A percentile compares a stretch with the other conserved stretches of the same genome.
Evolutionary conservation across 2,113 vertebrate genomes (phyloP).

Genomic region (Oceanites oceanicus): DNA sequence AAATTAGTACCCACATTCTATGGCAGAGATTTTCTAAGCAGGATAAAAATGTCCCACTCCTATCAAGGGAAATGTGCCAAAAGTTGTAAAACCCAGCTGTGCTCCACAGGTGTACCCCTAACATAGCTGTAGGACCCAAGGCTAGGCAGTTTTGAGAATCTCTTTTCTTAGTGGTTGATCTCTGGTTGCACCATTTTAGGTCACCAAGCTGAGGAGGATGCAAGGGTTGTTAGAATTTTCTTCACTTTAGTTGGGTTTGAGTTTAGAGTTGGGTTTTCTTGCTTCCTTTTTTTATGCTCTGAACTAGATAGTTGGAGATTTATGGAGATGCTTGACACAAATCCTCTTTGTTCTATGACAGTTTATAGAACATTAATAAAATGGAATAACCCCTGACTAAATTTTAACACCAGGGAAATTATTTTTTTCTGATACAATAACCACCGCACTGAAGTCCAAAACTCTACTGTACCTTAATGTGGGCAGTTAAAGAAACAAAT

Average conservation of each 20-base stretch:
- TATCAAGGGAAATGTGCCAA: neutral
- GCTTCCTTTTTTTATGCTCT: neutral
- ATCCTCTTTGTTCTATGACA: neutral
- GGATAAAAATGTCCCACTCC: neutral
- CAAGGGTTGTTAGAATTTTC: neutral
- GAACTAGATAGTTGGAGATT: neutral
- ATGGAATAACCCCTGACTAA: constrained; percentile 33
- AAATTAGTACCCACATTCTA: neutral
- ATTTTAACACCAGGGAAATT: constrained; percentile 37
- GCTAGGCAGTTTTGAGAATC: neutral
- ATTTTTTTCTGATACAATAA: constrained; percentile 31
- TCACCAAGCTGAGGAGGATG: neutral
- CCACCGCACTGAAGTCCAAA: constrained; percentile 48
- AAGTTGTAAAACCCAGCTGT: neutral
- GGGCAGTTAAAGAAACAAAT: constrained; percentile 47
- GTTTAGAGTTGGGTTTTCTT: neutral
- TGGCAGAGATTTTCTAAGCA: neutral
- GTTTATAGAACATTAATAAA: neutral
- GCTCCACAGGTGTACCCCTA: neutral
- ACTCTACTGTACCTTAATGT: constrained; percentile 44
- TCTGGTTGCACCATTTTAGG: neutral
- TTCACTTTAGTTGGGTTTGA: neutral
- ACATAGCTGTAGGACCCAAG: neutral
- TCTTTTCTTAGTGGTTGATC: neutral
- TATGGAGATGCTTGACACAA: neutral